A percentile compares a stretch with the other conserved stretches of the same genome.
Evolutionary conservation across 2,888 invertebrate species (phyloP).

Genomic region (Leptura quadrifasciata): DNA sequence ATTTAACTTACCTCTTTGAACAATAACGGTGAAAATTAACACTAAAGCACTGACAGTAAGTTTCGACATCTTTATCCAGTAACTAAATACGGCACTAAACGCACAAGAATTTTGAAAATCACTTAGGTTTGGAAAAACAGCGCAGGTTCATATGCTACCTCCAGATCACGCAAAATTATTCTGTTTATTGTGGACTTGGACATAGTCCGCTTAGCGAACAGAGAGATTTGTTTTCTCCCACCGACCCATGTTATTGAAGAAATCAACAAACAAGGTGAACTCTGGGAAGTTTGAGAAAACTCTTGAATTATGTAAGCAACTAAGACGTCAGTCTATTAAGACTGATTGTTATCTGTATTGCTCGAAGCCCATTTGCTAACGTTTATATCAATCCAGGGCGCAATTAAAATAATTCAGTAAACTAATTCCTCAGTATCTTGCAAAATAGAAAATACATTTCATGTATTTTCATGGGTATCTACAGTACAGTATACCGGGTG

Average conservation of each 20-base stretch:
- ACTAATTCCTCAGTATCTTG: too few species aligned
- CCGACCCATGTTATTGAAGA: neutral
- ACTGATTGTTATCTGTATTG: too few species aligned
- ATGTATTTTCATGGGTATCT: too few species aligned
- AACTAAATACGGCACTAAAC: conserved; percentile 4
- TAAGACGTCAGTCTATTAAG: too few species aligned
- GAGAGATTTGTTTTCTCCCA: conserved; percentile 20
- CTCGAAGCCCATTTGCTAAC: too few species aligned
- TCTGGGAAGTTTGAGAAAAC: neutral
- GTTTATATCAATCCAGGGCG: too few species aligned
- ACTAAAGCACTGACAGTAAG: conserved; percentile 21
- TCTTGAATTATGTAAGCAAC: too few species aligned
- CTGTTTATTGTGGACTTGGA: neutral
- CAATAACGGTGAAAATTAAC: conserved; percentile 17
- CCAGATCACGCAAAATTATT: neutral
- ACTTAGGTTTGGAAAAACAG: conserved; percentile 11
- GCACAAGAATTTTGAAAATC: neutral
- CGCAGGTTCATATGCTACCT: neutral
- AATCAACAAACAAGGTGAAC: neutral
- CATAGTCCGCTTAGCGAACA: neutral
- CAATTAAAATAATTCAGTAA: too few species aligned
- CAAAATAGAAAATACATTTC: too few species aligned
- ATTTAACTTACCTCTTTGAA: conserved; percentile 15
- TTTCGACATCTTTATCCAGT: conserved; percentile 16
- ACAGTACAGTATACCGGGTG: too few species aligned